A percentile compares a stretch with the other conserved stretches of the same genome.
phyloP scores from a whole-genome alignment of 2,888 invertebrate genomes.

The Atethmia centrago region DNA sequence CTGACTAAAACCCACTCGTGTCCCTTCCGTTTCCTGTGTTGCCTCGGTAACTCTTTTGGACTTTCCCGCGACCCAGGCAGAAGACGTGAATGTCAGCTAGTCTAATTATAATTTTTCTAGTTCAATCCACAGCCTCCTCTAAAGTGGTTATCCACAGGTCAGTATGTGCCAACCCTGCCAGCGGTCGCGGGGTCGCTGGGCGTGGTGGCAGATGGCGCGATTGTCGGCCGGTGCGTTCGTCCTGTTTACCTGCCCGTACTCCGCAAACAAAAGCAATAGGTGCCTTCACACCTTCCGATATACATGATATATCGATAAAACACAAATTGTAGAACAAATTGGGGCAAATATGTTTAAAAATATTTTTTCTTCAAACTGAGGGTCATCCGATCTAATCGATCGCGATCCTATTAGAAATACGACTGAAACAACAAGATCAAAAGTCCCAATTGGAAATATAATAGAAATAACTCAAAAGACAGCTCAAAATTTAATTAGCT shows the following conservation, averaged over 20 bases:
- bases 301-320: background rate
- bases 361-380: too few species aligned
- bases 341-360: background rate
- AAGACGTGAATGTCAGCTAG: too few species aligned
- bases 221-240: constrained; percentile 73
- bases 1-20: too few species aligned
- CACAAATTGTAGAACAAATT: background rate
- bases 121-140: background rate
- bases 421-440: too few species aligned
- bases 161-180: constrained; percentile 44
- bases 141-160: constrained; percentile 29
- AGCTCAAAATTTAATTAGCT: background rate
- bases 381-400: too few species aligned
- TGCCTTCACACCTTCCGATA: constrained; percentile 35
- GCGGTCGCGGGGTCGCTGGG: constrained; percentile 77
- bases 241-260: constrained; percentile 78
- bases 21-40: too few species aligned
- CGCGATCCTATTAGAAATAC: too few species aligned
- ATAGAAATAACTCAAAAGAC: too few species aligned
- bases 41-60: too few species aligned
- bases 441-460: too few species aligned
- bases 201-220: constrained; percentile 82
- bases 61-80: too few species aligned
- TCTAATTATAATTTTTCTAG: background rate
- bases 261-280: constrained; percentile 69